These are phyloP conservation scores for Tanypteryx hageni DNA, from an alignment of 2,888 invertebrate genomes.

Conservation along the genomic window DNA sequence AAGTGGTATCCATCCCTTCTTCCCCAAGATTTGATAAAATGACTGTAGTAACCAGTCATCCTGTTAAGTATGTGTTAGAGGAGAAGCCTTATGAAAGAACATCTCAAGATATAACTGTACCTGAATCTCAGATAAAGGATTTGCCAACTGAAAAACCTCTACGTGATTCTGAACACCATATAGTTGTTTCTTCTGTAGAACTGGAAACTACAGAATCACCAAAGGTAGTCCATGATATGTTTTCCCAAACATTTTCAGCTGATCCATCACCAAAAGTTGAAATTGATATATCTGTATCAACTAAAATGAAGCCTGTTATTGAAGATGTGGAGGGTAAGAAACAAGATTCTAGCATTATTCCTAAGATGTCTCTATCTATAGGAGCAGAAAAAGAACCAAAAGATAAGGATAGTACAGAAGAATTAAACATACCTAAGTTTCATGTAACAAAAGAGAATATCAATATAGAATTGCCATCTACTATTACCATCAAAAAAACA, in stretches of 20 bases:
- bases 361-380: slow-evolving; percentile 72
- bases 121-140: background rate
- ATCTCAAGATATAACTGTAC: slow-evolving; percentile 31
- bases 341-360: slow-evolving; percentile 73
- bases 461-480: slow-evolving; percentile 30
- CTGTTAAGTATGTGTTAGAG: background rate
- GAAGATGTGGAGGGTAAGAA: slow-evolving; percentile 76
- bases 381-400: slow-evolving; percentile 72
- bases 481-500: background rate
- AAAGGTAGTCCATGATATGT: background rate
- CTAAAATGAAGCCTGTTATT: slow-evolving; percentile 70
- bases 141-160: background rate
- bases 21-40: slow-evolving; percentile 67
- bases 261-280: slow-evolving; percentile 72
- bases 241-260: background rate
- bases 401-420: slow-evolving; percentile 66
- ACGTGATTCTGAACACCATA: background rate
- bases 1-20: slow-evolving; percentile 53
- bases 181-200: background rate
- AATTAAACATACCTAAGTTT: slow-evolving; percentile 71
- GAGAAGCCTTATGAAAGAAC: slow-evolving; percentile 56
- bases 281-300: slow-evolving; percentile 69
- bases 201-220: slow-evolving; percentile 9
- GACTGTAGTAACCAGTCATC: slow-evolving; percentile 67
- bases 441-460: slow-evolving; percentile 4